Evolutionary conservation across 2,113 vertebrate genomes (phyloP).

Genomic region (Scytalopus superciliaris): DNA sequence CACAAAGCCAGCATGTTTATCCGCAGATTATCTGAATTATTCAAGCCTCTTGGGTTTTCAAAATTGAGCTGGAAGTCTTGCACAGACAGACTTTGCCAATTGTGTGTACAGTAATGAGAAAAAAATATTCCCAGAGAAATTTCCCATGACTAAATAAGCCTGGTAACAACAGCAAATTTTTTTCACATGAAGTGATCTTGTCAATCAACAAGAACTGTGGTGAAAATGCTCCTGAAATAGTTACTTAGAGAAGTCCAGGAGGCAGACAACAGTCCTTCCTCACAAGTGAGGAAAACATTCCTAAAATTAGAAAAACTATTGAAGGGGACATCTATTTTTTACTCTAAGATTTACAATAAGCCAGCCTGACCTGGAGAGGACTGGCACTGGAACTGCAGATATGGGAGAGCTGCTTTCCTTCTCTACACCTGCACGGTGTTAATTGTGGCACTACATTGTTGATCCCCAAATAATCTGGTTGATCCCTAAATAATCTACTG

Average conservation of each 20-base stretch:
- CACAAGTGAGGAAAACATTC: neutral
- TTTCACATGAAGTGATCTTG: neutral
- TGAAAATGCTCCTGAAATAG: constrained; percentile 4
- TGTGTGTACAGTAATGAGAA: constrained; percentile 24
- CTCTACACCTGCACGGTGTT: rapidly evolving
- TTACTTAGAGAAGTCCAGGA: neutral
- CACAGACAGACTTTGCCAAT: neutral
- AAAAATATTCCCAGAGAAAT: constrained; percentile 33
- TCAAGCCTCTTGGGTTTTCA: constrained; percentile 33
- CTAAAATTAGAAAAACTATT: neutral
- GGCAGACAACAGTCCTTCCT: neutral
- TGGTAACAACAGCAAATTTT: neutral
- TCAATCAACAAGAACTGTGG: neutral
- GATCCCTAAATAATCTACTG: neutral
- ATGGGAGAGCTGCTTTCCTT: neutral
- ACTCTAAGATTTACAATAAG: neutral
- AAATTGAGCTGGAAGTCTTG: constrained; percentile 32
- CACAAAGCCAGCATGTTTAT: constrained; percentile 46
- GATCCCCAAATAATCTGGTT: neutral
- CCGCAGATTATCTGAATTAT: constrained; percentile 49
- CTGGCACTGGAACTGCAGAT: neutral
- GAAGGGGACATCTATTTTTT: neutral
- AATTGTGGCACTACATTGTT: neutral
- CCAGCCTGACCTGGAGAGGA: neutral
- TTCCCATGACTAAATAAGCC: constrained; percentile 15